phyloP scores from a whole-genome alignment of 1,140 invertebrate species.

The Agraylea sexmaculata region DNA sequence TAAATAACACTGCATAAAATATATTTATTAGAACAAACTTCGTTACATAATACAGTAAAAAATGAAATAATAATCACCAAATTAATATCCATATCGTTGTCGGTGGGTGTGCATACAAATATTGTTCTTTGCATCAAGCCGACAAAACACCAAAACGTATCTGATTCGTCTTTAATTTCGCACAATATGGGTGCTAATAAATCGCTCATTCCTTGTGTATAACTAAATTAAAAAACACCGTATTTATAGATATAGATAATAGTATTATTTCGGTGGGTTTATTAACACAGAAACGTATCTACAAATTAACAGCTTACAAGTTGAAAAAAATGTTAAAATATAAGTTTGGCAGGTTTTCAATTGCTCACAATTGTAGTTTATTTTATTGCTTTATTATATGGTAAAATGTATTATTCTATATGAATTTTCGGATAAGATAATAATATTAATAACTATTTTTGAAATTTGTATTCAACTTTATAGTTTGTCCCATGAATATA shows the following conservation, averaged over 20 bases:
- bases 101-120: conserved; percentile 85
- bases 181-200: conserved; percentile 76
- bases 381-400: not conserved
- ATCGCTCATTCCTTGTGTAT: conserved; percentile 89
- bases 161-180: conserved; percentile 78
- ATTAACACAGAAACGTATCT: too few species aligned
- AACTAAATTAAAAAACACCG: conserved; percentile 31
- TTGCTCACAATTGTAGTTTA: not conserved
- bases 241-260: conserved; percentile 17
- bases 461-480: too few species aligned
- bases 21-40: not conserved
- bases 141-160: conserved; percentile 90
- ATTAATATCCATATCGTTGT: conserved; percentile 88
- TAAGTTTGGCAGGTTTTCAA: not conserved
- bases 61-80: conserved; percentile 43
- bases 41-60: too few species aligned
- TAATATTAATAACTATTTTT: too few species aligned
- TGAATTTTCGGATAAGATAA: too few species aligned
- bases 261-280: not conserved
- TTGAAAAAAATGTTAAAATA: not conserved
- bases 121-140: conserved; percentile 84
- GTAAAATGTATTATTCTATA: not conserved
- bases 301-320: conserved; percentile 1
- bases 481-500: too few species aligned
- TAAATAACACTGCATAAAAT: conserved; percentile 56